phyloP scores from a whole-genome alignment of 2,113 vertebrate genomes.

The Lepus timidus region DNA sequence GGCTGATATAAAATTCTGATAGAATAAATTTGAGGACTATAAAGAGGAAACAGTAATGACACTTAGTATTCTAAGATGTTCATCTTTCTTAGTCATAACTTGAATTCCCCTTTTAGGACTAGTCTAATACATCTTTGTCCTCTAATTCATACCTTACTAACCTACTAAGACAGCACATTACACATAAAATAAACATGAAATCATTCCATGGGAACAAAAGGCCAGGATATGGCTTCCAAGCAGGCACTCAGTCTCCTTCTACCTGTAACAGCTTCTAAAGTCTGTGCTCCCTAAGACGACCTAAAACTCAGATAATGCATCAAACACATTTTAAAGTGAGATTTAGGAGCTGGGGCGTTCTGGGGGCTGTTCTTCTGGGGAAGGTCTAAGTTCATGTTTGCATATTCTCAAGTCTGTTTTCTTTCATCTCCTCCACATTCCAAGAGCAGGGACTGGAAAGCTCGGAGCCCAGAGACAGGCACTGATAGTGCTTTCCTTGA shows the following conservation, averaged over 20 bases:
- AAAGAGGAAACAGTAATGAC: constrained; percentile 16
- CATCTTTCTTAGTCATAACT: background rate
- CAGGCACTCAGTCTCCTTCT: constrained; percentile 37
- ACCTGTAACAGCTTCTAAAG: constrained; percentile 16
- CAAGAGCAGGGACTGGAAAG: constrained; percentile 81
- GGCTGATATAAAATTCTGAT: constrained; percentile 35
- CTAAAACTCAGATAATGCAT: constrained; percentile 36
- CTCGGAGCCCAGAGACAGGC: constrained; percentile 80
- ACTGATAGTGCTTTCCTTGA: constrained; percentile 54
- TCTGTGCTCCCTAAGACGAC: background rate
- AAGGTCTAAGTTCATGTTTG: constrained; percentile 78
- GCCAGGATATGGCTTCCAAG: background rate
- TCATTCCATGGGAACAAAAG: constrained; percentile 23
- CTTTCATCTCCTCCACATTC: constrained; percentile 94
- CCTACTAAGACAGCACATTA: background rate
- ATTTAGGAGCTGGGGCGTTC: constrained; percentile 65
- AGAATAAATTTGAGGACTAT: constrained; percentile 1
- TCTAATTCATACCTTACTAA: background rate
- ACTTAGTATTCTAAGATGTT: too few species aligned
- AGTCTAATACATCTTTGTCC: constrained; percentile 6
- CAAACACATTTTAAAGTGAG: constrained; percentile 49
- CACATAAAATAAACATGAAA: constrained; percentile 57
- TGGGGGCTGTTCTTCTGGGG: constrained; percentile 58
- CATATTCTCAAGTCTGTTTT: constrained; percentile 87
- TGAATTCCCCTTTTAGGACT: background rate